phyloP scores from a whole-genome alignment of 1,140 invertebrate genomes.

The Drosophila arawakana region DNA sequence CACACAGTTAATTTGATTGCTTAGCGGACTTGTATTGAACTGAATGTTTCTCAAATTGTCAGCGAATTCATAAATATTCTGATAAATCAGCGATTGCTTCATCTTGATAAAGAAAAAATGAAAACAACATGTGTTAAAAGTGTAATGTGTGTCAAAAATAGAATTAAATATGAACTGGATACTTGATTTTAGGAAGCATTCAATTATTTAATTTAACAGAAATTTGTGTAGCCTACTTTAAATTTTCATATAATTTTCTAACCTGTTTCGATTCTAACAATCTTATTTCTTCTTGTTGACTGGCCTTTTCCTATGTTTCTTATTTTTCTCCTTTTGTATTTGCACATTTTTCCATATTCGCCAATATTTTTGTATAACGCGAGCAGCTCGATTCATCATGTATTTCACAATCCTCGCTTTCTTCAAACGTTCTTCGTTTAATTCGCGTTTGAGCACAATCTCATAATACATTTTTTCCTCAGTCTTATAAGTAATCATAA shows the following conservation, averaged over 20 bases:
- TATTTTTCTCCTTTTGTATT: constrained; percentile 22
- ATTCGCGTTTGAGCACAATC: constrained; percentile 58
- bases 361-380: constrained; percentile 67
- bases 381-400: constrained; percentile 60
- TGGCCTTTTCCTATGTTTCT: not conserved
- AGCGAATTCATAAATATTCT: not conserved
- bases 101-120: not conserved
- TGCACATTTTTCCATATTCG: constrained; percentile 52
- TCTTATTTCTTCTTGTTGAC: not conserved
- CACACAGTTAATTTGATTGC: constrained; percentile 16
- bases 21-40: not conserved
- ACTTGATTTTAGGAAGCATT: not conserved
- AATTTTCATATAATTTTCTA: not conserved
- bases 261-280: not conserved
- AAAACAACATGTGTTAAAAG: not conserved
- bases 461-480: constrained; percentile 51
- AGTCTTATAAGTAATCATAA: constrained; percentile 29
- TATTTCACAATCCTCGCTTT: constrained; percentile 15
- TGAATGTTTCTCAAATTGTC: not conserved
- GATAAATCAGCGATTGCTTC: not conserved
- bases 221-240: too few species aligned
- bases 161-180: constrained; percentile 1
- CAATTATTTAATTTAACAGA: not conserved
- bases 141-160: too few species aligned
- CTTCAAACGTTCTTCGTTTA: constrained; percentile 25